Base-by-base conservation (phyloP, 2,888 invertebrate genomes). In the Myopa tessellatipennis region DNA sequence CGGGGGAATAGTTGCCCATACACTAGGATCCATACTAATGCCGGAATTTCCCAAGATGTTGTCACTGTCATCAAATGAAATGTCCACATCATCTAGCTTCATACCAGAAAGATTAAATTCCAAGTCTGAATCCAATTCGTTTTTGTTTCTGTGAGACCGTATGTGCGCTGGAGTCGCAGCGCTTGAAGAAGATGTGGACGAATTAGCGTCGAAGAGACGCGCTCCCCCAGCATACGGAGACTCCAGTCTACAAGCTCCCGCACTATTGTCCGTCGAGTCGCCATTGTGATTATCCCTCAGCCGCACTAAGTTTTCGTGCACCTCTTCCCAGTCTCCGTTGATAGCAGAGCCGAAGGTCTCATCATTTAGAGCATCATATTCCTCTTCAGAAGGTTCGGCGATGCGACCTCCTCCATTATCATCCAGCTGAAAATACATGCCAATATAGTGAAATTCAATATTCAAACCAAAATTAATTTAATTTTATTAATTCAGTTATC, bases 361-460 rank as follows among this genome's bases (percentile, higher is more conserved):
- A 89, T 97, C 95, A 84, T 97, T 97, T 81, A 96, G 92, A 0
- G 96, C 96, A 90, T 97, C 96, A 89, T 96, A 96, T 85, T 96
- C 96, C 81, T 95, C 96, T 84, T 95, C 95, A 4, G 93, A 92
- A 65, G 91, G 92, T 79, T 88, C 92, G 84, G 93, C 93, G 82
- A 94, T 93, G 77, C 92, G 92, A 60, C 87, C 85, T 74, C 87
- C 86, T 72, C 85, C 85, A 74, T 84, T 87, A 83, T 88, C 87
- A 70, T 88, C 89, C 84, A 88, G 81, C 82, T 84, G 52, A 34
- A 78, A 79, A 73, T n/a, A 63, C 79, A 67, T 38, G 71, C 68
- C 67, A 78, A 68, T 18, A 40, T 73, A 45, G 2, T 10, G 7
- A 36, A 58, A 50, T 58, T 45, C n/a, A 6, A 58, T 14, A 45